These are phyloP conservation scores for Sebastes steindachneri DNA, from an alignment of 2,797 vertebrate genomes.

Conservation along the genomic window DNA sequence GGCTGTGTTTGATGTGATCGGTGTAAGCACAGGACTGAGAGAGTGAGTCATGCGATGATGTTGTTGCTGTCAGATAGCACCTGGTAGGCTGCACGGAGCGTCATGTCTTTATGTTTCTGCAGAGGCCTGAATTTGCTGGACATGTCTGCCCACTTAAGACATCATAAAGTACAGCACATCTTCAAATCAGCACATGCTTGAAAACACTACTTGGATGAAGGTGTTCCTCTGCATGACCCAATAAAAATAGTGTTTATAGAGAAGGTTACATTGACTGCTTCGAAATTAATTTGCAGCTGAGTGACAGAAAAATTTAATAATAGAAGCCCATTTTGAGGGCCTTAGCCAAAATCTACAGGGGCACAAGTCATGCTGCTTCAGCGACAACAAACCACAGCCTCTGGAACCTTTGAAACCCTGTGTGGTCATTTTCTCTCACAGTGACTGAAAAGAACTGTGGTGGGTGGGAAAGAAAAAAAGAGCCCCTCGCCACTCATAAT, in stretches of 20 bases:
- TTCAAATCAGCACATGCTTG: not conserved
- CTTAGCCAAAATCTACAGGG: conserved; percentile 74
- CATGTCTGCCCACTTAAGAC: not conserved
- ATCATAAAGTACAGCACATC: not conserved
- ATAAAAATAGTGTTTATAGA: conserved; percentile 25
- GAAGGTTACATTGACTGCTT: conserved; percentile 58
- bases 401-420: conserved; percentile 81
- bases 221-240: conserved; percentile 17
- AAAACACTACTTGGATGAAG: not conserved
- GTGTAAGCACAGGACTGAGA: conserved; percentile 4
- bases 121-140: not conserved
- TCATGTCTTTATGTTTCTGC: not conserved
- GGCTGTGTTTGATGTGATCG: conserved; percentile 43
- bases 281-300: conserved; percentile 62
- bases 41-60: conserved; percentile 44
- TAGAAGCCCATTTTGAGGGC: conserved; percentile 65
- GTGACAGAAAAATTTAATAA: conserved; percentile 65
- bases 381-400: conserved; percentile 75
- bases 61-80: conserved; percentile 26
- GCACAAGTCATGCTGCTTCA: conserved; percentile 81
- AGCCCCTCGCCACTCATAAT: conserved; percentile 78
- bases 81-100: conserved; percentile 9
- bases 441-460: conserved; percentile 80
- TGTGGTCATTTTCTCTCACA: conserved; percentile 82
- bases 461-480: conserved; percentile 78